Conservation (phyloP, 2,888 invertebrate species). For the Odiellus spinosus region DNA sequence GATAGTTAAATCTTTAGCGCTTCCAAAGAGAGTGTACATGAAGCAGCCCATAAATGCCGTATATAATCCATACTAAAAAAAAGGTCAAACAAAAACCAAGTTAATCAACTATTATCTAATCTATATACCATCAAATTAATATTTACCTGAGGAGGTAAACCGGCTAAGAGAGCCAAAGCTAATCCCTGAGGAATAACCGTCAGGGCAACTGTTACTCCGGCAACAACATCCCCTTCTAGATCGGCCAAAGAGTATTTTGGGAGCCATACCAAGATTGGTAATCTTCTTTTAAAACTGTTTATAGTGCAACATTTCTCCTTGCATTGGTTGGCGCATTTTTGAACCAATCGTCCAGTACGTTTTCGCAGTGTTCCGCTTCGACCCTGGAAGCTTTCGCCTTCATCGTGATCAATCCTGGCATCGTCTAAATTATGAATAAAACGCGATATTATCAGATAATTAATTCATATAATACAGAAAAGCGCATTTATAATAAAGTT, state of each 20-base stretch:
- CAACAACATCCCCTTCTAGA: slow-evolving; percentile 67
- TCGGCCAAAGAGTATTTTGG: slow-evolving; percentile 57
- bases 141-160: slow-evolving; percentile 59
- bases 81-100: slow-evolving; percentile 1
- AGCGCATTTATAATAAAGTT: no score
- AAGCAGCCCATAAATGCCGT: slow-evolving; percentile 84
- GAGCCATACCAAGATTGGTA: slow-evolving; percentile 56
- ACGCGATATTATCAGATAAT: no score
- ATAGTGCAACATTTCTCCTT: slow-evolving; percentile 12
- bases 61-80: slow-evolving; percentile 66
- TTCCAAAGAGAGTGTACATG: slow-evolving; percentile 75
- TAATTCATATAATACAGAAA: no score
- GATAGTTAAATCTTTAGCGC: slow-evolving; percentile 78
- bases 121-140: background rate
- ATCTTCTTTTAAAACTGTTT: slow-evolving; percentile 14
- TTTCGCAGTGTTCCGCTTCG: no score
- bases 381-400: no score
- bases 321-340: slow-evolving; percentile 11
- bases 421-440: no score
- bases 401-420: no score
- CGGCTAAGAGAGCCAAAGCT: slow-evolving; percentile 78
- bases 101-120: no score
- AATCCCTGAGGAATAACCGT: slow-evolving; percentile 85
- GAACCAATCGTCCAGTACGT: no score
- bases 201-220: slow-evolving; percentile 79